These are phyloP conservation scores for Crotalus helleri DNA, from an alignment of 2,113 vertebrate genomes.

Conservation along the genomic window DNA sequence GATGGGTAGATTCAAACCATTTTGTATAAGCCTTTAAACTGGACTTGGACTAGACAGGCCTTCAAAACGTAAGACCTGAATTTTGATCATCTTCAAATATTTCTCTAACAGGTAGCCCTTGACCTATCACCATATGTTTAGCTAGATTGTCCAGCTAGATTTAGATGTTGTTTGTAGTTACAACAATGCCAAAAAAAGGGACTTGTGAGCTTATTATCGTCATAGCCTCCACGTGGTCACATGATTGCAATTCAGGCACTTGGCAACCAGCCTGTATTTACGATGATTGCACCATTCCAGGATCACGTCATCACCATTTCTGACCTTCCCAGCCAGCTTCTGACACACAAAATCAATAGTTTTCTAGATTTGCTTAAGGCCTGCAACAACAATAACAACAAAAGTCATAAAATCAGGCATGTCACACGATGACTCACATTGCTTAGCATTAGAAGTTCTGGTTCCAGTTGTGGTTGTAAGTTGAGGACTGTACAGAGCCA, in stretches of 20 bases:
- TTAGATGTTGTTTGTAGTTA: not conserved
- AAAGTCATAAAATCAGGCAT: too few relatives aligned
- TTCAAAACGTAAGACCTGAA: not conserved
- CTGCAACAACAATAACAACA: too few relatives aligned
- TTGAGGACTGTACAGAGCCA: too few relatives aligned
- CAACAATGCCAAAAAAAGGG: not conserved
- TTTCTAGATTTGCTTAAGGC: too few relatives aligned
- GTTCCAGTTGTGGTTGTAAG: too few relatives aligned
- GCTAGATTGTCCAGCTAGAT: not conserved
- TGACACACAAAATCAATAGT: not conserved
- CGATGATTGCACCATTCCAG: not conserved
- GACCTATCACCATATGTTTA: not conserved
- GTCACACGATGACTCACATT: too few relatives aligned
- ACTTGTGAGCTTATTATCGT: not conserved
- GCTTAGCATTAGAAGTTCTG: too few relatives aligned
- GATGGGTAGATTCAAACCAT: not conserved
- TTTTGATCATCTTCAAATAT: not conserved
- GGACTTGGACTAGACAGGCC: not conserved
- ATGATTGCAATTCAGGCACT: not conserved
- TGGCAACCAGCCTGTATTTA: not conserved
- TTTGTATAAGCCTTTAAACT: not conserved
- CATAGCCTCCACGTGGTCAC: not conserved
- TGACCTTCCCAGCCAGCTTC: not conserved
- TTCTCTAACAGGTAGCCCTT: not conserved
- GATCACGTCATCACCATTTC: not conserved